These are phyloP conservation scores for Lethenteron reissneri DNA, from an alignment of 2,113 vertebrate species.

Conservation along the genomic window DNA sequence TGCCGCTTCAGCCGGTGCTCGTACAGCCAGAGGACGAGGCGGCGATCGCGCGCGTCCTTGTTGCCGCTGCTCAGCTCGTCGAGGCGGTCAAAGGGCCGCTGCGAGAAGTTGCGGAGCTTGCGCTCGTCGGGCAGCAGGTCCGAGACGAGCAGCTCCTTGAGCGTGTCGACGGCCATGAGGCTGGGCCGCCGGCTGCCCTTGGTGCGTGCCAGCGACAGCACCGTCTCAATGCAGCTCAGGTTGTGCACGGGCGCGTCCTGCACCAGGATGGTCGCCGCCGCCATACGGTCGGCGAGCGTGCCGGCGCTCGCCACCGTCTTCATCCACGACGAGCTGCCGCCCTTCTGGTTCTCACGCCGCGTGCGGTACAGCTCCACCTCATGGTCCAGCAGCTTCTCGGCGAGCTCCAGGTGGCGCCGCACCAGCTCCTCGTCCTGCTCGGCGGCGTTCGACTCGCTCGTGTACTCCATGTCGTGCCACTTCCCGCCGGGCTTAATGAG, in stretches of 20 bases:
- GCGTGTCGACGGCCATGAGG: conserved; percentile 2
- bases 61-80: conserved; percentile 4
- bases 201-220: background rate
- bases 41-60: conserved; percentile 4
- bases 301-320: background rate
- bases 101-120: background rate
- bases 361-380: background rate
- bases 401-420: background rate
- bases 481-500: background rate
- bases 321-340: conserved; percentile 3
- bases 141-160: background rate
- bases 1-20: background rate
- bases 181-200: background rate
- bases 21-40: background rate
- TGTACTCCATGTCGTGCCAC: background rate
- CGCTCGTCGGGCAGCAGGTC: background rate
- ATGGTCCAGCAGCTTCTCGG: background rate
- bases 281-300: conserved; percentile 5
- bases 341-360: background rate
- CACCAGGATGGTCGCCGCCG: conserved; percentile 3
- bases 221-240: background rate
- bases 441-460: background rate
- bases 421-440: background rate
- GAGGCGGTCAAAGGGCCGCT: background rate
- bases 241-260: conserved; percentile 6